phyloP scores from a whole-genome alignment of 2,113 vertebrate genomes.

The Benthochromis sp. region DNA sequence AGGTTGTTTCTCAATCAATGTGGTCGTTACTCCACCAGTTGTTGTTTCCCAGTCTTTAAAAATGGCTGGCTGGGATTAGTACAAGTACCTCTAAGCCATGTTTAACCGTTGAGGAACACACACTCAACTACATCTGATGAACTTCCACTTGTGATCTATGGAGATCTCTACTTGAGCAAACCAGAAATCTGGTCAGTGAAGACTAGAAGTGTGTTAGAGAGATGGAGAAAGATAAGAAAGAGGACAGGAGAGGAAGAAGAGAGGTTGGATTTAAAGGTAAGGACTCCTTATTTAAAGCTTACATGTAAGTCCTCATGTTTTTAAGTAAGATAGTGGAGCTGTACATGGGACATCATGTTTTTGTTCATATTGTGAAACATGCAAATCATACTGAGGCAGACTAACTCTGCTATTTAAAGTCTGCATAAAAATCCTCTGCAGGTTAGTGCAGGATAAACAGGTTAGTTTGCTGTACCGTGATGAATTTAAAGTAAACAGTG shows the following conservation, averaged over 20 bases:
- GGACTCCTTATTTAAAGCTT: background rate
- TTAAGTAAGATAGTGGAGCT: background rate
- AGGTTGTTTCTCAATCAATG: background rate
- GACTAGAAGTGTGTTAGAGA: background rate
- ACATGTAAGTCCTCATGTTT: background rate
- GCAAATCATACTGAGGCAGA: background rate
- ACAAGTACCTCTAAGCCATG: background rate
- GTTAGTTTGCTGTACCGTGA: background rate
- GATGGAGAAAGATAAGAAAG: background rate
- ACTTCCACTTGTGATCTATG: background rate
- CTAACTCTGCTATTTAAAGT: background rate
- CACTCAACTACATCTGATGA: background rate
- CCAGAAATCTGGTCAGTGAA: background rate
- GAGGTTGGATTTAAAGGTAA: background rate
- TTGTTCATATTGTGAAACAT: background rate
- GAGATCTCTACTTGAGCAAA: background rate
- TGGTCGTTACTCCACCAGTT: background rate
- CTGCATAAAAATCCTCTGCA: background rate
- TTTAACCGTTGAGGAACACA: background rate
- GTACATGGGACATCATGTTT: background rate
- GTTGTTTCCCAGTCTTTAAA: background rate
- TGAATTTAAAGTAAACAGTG: background rate
- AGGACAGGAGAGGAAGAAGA: background rate
- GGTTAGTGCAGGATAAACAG: background rate
- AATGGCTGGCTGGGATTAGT: background rate